These are phyloP conservation scores for Aporophyla nigra DNA, from an alignment of 2,888 invertebrate genomes.

Conservation along the genomic window DNA sequence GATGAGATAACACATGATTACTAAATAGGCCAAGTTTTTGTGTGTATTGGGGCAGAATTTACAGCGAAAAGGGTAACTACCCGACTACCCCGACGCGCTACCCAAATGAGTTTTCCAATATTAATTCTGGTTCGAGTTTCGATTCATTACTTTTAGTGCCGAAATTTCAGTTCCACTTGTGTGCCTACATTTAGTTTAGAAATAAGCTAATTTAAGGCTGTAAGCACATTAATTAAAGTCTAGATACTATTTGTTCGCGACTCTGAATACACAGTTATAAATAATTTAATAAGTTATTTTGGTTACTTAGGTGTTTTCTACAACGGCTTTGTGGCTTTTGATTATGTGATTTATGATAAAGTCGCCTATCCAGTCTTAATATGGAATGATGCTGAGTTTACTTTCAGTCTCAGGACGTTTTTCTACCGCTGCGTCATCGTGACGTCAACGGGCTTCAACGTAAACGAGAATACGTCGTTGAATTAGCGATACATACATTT, in stretches of 20 bases:
- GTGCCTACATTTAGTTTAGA: conserved; percentile 18
- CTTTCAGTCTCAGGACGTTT: too few species aligned
- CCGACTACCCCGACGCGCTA: conserved; percentile 6
- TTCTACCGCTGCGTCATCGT: too few species aligned
- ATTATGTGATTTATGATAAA: background rate
- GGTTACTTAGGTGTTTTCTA: background rate
- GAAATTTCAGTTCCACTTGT: conserved; percentile 32
- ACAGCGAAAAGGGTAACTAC: conserved; percentile 38
- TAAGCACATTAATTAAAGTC: conserved; percentile 2
- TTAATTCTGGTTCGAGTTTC: conserved; percentile 47
- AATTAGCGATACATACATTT: too few species aligned
- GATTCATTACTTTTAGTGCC: conserved; percentile 54
- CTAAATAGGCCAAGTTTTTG: conserved; percentile 55
- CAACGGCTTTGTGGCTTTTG: background rate
- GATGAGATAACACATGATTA: conserved; percentile 44
- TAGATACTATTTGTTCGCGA: conserved; percentile 2
- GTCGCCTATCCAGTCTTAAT: background rate
- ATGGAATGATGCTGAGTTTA: background rate
- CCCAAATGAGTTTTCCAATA: conserved; percentile 55
- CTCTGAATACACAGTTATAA: background rate
- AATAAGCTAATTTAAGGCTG: conserved; percentile 19
- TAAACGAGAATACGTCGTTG: too few species aligned
- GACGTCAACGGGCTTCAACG: too few species aligned
- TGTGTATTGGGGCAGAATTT: conserved; percentile 43
- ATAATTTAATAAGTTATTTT: background rate